Evolutionary conservation across 2,888 invertebrate genomes (phyloP).

Genomic region (Phanerotoma sp.): DNA sequence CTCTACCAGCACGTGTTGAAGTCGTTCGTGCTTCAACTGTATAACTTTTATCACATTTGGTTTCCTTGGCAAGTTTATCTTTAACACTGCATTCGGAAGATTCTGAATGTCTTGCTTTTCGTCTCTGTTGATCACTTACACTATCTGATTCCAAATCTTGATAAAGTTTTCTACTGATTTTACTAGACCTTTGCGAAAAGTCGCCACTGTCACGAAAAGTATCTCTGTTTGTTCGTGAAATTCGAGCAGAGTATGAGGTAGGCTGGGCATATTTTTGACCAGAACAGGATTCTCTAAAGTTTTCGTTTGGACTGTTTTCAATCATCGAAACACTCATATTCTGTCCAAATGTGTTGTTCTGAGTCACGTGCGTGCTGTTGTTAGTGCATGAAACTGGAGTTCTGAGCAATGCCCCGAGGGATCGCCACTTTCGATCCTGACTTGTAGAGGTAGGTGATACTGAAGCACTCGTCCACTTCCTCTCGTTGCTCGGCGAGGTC

Average conservation of each 20-base stretch:
- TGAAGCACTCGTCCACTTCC: conserved; percentile 49
- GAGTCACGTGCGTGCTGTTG: conserved; percentile 4
- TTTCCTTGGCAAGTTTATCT: conserved; percentile 27
- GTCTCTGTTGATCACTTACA: conserved; percentile 32
- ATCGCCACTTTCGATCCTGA: conserved; percentile 57
- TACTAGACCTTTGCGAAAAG: conserved; percentile 38
- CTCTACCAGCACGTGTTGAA: conserved; percentile 50
- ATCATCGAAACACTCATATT: conserved; percentile 51
- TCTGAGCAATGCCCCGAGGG: conserved; percentile 57
- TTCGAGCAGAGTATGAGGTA: conserved; percentile 44
- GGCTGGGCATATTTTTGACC: conserved; percentile 37
- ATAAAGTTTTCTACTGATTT: conserved; percentile 48
- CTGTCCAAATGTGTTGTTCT: conserved; percentile 45
- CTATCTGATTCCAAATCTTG: conserved; percentile 36
- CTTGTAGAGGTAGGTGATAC: conserved; percentile 43
- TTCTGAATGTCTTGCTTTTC: conserved; percentile 26
- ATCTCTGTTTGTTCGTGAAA: conserved; percentile 39
- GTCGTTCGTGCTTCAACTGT: conserved; percentile 33
- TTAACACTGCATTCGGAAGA: conserved; percentile 33
- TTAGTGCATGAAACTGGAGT: conserved; percentile 41
- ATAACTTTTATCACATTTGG: conserved; percentile 22
- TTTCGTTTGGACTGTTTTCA: conserved; percentile 35
- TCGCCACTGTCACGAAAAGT: conserved; percentile 45
- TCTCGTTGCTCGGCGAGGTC: conserved; percentile 33
- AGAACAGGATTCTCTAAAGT: conserved; percentile 28